Conservation (phyloP, 2,888 invertebrate species). For the Phoenoteleia sp. region DNA sequence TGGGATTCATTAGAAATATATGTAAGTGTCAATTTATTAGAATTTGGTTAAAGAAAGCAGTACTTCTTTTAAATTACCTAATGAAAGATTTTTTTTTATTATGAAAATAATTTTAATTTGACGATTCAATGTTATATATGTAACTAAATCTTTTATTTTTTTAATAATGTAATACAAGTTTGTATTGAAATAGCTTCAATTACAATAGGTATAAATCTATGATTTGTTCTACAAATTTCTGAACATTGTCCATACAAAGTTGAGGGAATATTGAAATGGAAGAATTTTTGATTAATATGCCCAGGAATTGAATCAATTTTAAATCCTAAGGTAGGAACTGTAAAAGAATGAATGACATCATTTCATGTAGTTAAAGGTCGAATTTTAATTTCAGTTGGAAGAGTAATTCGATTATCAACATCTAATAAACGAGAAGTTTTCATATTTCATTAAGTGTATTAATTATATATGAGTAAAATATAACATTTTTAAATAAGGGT, state of each 20-base stretch:
- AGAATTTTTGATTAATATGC: slow-evolving; percentile 89
- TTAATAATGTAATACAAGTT: slow-evolving; percentile 74
- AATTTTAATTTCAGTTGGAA: slow-evolving; percentile 89
- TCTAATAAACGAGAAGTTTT: slow-evolving; percentile 89
- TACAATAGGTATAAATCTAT: slow-evolving; percentile 93
- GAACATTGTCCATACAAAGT: slow-evolving; percentile 93
- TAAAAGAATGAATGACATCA: slow-evolving; percentile 91
- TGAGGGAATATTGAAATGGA: slow-evolving; percentile 89
- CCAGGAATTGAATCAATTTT: slow-evolving; percentile 91
- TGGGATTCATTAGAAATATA: slow-evolving; percentile 86
- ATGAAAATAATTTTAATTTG: slow-evolving; percentile 68
- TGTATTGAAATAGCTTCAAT: slow-evolving; percentile 88
- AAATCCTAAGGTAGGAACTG: slow-evolving; percentile 89
- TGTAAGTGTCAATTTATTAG: slow-evolving; percentile 86
- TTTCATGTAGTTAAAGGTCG: slow-evolving; percentile 89
- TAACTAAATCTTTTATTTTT: slow-evolving; percentile 86
- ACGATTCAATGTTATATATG: slow-evolving; percentile 79
- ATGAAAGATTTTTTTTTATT: slow-evolving; percentile 22
- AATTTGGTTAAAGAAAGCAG: slow-evolving; percentile 90
- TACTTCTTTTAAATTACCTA: slow-evolving; percentile 83
- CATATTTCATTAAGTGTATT: slow-evolving; percentile 75
- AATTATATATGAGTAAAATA: slow-evolving; percentile 90
- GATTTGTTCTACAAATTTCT: slow-evolving; percentile 94
- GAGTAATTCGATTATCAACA: slow-evolving; percentile 89
- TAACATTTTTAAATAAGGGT: slow-evolving; percentile 88